phyloP scores from a whole-genome alignment of 1,140 invertebrate genomes.

The Cotesia typhae region DNA sequence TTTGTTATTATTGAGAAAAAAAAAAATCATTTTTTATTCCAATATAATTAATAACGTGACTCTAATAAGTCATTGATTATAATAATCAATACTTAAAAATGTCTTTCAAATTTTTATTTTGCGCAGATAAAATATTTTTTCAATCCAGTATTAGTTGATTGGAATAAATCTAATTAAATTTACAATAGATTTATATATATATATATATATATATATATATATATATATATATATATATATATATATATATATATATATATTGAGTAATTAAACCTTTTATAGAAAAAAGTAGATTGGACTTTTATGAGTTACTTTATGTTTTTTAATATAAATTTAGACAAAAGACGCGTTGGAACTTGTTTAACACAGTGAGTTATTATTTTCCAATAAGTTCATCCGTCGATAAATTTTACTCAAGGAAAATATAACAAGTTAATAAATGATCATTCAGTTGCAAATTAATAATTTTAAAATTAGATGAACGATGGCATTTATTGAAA shows the following conservation, averaged over 20 bases:
- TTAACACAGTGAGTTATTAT: background rate
- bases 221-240: background rate
- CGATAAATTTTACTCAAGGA: background rate
- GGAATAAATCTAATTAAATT: too few species aligned
- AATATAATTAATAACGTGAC: background rate
- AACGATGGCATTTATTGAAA: too few species aligned
- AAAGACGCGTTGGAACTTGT: conserved; percentile 6
- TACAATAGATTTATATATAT: background rate
- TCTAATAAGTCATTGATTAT: background rate
- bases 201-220: background rate
- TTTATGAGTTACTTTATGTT: background rate
- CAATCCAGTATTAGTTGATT: too few species aligned
- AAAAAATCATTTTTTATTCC: background rate
- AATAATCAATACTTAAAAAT: background rate
- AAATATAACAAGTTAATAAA: conserved; percentile 4
- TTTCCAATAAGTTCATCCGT: background rate
- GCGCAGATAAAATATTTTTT: too few species aligned
- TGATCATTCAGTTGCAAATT: conserved; percentile 1
- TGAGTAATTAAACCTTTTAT: background rate
- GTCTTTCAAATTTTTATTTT: too few species aligned
- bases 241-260: background rate
- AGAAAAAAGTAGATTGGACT: background rate
- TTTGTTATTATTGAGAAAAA: background rate
- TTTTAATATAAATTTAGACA: background rate
- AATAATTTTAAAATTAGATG: background rate